Evolutionary conservation across 2,797 vertebrate species (phyloP), one percentile per base, ranked within the genome.

Genomic region (Microctenopoma lineatum): DNA sequence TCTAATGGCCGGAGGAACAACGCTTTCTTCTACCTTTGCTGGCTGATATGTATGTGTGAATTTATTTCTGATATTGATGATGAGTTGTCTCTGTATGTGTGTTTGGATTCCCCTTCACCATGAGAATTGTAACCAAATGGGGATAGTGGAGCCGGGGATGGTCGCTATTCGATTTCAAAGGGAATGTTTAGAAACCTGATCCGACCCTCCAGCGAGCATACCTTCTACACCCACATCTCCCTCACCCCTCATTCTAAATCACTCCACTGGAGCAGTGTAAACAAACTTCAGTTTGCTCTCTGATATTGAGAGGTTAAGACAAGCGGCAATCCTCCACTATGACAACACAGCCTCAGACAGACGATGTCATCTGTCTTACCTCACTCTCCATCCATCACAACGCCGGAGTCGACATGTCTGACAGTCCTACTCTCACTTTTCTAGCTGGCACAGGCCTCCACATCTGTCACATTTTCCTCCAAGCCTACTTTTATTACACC

Each of bases 381-480:
- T 91, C 92, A 89, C 90, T 91, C 90, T 90, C 91, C 93, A 94
- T 94, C 93, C 92, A 94, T 94, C 94, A 94, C 92, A 6, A 29
- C 59, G 87, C 89, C 89, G 93, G 93, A 94, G 94, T 92, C 94
- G 85, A 90, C 89, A 76, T 92, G 94, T 94, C 94, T 94, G 92
- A 93, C 93, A 93, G 90, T 75, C 87, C 86, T 81, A 84, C 91
- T 93, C 92, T 93, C 90, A 66, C 91, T 90, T 91, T 90, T 75
- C 87, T 87, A 79, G 79, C 85, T 89, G 92, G 87, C 89, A 81
- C 81, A 60, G 81, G 84, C 86, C 87, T 81, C 77, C 79, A 83
- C 89, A 86, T 90, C 87, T 70, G 87, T 91, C 87, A 90, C 88
- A 70, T 86, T 91, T 90, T 87, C 89, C 90, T 83, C 80, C 83